These are phyloP conservation scores for Stylophora pistillata DNA, from an alignment of 64 coral and sea anemone genomes.

Conservation along the genomic window DNA sequence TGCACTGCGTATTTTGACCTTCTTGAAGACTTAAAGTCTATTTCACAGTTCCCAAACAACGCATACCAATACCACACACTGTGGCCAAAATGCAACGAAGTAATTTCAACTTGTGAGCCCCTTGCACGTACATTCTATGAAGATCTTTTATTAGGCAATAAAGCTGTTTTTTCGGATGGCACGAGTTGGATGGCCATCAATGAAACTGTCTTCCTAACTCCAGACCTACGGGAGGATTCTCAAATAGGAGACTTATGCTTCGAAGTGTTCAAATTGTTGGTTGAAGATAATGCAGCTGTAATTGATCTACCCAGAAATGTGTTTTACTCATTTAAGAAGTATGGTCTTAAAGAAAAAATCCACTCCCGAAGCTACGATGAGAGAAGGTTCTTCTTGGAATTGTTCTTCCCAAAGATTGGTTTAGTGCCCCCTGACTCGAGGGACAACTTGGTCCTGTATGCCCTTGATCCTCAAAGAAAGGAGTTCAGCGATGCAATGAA, in stretches of 20 bases:
- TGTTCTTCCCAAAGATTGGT: constrained; percentile 59
- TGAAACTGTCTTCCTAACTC: constrained; percentile 44
- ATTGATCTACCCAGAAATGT: constrained; percentile 63
- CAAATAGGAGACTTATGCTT: constrained; percentile 59
- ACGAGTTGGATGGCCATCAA: constrained; percentile 28
- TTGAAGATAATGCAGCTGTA: constrained; percentile 16
- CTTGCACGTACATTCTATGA: constrained; percentile 64
- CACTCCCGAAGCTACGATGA: constrained; percentile 21
- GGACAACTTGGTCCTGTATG: constrained; percentile 57
- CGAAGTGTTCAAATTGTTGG: constrained; percentile 43
- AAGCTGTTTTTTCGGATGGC: constrained; percentile 61
- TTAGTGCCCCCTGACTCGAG: not conserved
- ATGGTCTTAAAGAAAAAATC: not conserved
- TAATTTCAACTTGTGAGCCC: constrained; percentile 24
- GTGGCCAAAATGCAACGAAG: constrained; percentile 50
- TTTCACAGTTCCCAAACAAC: not conserved
- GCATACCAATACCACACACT: constrained; percentile 51
- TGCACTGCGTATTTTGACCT: constrained; percentile 61
- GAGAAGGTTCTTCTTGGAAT: constrained; percentile 47
- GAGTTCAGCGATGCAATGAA: constrained; percentile 23
- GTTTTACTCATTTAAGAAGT: constrained; percentile 22
- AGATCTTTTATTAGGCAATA: not conserved
- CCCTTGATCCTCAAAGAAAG: constrained; percentile 24
- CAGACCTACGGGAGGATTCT: constrained; percentile 16
- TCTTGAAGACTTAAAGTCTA: constrained; percentile 36